phyloP scores from a whole-genome alignment of 2,113 vertebrate genomes.

The Phylloscopus trochiloides region DNA sequence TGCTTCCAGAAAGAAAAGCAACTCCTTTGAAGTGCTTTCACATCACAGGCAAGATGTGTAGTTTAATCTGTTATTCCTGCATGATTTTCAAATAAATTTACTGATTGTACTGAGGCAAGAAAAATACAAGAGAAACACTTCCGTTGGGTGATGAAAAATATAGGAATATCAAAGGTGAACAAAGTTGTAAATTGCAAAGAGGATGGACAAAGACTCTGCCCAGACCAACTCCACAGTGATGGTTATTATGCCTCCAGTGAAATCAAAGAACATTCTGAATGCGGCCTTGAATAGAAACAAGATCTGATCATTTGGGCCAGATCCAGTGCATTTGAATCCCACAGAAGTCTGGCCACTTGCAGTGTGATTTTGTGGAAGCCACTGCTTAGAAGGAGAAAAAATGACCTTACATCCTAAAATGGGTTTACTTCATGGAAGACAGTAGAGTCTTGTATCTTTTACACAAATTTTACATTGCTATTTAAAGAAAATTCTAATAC shows the following conservation, averaged over 20 bases:
- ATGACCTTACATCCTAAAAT: background rate
- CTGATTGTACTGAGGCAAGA: background rate
- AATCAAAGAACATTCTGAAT: background rate
- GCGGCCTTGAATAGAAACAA: background rate
- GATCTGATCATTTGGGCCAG: background rate
- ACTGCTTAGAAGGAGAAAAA: background rate
- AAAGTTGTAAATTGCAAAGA: background rate
- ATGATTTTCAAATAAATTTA: background rate
- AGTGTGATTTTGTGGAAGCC: background rate
- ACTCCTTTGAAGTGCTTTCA: background rate
- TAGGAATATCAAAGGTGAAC: background rate
- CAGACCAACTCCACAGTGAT: background rate
- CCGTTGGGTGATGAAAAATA: background rate
- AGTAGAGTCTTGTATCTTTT: background rate
- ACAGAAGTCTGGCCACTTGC: background rate
- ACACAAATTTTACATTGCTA: background rate
- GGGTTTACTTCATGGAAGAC: background rate
- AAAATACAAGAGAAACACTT: background rate
- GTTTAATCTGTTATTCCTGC: background rate
- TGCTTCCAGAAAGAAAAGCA: background rate
- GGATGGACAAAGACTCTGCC: background rate
- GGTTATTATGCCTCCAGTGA: background rate
- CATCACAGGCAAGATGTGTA: background rate
- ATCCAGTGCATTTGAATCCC: background rate
- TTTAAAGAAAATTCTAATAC: background rate